These are phyloP conservation scores for Ceratitis capitata DNA, from an alignment of 1,140 invertebrate genomes.

Conservation along the genomic window DNA sequence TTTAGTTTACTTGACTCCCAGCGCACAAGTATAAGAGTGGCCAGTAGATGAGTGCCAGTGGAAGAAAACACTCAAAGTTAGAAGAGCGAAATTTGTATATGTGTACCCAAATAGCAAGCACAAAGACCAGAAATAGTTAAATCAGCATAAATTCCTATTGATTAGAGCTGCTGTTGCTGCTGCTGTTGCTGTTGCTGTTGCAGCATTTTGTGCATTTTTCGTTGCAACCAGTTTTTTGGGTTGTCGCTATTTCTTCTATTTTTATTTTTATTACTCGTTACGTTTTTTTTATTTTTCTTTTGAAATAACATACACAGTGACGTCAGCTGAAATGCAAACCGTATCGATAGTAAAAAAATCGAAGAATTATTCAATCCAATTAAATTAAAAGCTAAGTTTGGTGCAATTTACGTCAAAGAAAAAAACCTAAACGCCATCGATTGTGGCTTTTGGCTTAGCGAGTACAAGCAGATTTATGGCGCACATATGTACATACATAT, in stretches of 20 bases:
- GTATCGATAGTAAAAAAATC: background rate
- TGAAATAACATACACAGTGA: background rate
- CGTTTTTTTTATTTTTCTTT: background rate
- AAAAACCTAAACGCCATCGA: background rate
- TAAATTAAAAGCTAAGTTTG: background rate
- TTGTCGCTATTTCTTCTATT: background rate
- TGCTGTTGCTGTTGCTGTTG: no score
- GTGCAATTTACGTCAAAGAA: background rate
- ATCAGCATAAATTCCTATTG: slow-evolving; percentile 13
- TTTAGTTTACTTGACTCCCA: background rate
- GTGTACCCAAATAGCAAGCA: background rate
- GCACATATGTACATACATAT: background rate
- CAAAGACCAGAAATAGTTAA: background rate
- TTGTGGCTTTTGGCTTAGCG: background rate
- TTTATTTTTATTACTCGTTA: background rate
- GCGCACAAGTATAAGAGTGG: background rate
- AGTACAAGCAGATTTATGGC: background rate
- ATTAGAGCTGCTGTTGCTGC: background rate
- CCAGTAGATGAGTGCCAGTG: background rate
- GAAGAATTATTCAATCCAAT: background rate
- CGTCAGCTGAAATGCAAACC: background rate
- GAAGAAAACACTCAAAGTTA: background rate
- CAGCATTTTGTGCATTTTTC: no score
- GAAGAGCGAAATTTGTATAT: no score
- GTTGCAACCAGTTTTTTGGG: background rate